Evolutionary conservation across 1,140 invertebrate genomes (phyloP).

Genomic region (Drosophila teissieri): DNA sequence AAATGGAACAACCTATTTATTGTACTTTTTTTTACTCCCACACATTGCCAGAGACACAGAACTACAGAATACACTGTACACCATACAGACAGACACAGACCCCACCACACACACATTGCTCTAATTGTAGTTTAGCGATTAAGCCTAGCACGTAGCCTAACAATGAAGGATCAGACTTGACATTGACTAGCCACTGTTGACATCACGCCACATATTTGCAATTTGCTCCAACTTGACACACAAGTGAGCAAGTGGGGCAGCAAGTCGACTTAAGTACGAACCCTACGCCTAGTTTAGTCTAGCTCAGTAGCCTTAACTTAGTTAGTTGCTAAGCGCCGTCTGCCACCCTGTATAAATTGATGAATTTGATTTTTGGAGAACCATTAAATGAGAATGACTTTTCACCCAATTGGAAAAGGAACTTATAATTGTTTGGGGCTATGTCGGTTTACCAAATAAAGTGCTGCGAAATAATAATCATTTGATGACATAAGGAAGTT

Average conservation of each 20-base stretch:
- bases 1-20: conserved; percentile 63
- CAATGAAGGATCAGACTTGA: conserved; percentile 36
- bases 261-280: conserved; percentile 33
- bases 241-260: conserved; percentile 14
- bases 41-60: conserved; percentile 29
- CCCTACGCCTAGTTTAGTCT: conserved; percentile 37
- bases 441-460: no score
- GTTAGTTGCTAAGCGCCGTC: conserved; percentile 37
- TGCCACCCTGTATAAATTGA: conserved; percentile 40
- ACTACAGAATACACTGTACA: neutral
- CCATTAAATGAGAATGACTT: conserved; percentile 28
- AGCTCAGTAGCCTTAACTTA: conserved; percentile 14
- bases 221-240: neutral
- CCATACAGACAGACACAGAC: conserved; percentile 11
- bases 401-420: conserved; percentile 2
- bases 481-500: no score
- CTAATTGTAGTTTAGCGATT: conserved; percentile 36
- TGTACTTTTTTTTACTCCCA: conserved; percentile 71
- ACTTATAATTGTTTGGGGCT: neutral
- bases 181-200: conserved; percentile 43
- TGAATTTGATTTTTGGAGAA: conserved; percentile 41
- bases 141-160: conserved; percentile 31
- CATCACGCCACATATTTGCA: conserved; percentile 27
- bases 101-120: conserved; percentile 21
- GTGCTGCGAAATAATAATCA: no score